Evolutionary conservation across 2,797 vertebrate genomes (phyloP).

Genomic region (Phaenicophaeus curvirostris): DNA sequence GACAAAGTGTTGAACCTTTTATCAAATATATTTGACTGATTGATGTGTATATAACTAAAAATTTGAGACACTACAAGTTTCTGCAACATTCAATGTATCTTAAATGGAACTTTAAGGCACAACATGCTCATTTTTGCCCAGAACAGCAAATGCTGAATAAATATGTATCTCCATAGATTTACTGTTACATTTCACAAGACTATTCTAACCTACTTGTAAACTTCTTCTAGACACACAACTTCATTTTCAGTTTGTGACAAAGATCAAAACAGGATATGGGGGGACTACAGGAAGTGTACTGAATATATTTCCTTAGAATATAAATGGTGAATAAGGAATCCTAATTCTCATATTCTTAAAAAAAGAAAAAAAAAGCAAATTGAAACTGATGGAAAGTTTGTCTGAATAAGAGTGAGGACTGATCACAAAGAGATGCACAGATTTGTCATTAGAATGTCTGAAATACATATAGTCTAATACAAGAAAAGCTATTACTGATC

Average conservation of each 20-base stretch:
- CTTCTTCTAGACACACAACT: background rate
- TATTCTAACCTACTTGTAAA: conserved; percentile 39
- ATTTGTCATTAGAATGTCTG: background rate
- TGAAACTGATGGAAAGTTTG: background rate
- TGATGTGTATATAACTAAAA: background rate
- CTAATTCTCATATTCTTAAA: background rate
- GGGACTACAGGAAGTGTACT: background rate
- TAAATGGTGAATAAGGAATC: background rate
- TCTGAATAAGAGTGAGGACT: background rate
- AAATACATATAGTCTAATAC: background rate
- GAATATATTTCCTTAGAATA: background rate
- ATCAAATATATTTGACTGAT: background rate
- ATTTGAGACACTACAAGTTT: background rate
- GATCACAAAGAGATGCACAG: background rate
- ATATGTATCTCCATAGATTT: conserved; percentile 13
- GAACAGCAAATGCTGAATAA: conserved; percentile 6
- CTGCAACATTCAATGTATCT: background rate
- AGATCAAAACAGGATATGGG: background rate
- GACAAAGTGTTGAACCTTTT: background rate
- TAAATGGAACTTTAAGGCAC: background rate
- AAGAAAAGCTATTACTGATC: background rate
- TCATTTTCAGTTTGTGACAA: background rate
- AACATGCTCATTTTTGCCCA: conserved; percentile 3
- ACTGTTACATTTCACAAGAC: conserved; percentile 28
- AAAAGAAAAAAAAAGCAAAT: background rate